A percentile compares a stretch with the other conserved stretches of the same genome.
Evolutionary conservation across 2,797 vertebrate species (phyloP).

Genomic region (Odontamblyopus lacepedii): DNA sequence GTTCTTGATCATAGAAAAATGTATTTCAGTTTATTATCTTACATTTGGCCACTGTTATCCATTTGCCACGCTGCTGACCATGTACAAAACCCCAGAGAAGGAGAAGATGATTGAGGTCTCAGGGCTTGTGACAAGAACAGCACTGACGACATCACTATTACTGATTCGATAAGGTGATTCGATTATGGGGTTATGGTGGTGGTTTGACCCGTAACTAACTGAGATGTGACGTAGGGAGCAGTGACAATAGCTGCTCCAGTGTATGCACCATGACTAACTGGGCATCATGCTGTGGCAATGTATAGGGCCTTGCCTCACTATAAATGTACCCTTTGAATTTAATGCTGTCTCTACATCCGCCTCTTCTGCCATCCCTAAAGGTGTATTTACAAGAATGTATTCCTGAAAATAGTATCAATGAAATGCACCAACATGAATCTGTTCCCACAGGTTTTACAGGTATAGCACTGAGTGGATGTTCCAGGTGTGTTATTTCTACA

Average conservation of each 20-base stretch:
- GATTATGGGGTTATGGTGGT: constrained; percentile 8
- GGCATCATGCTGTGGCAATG: constrained; percentile 17
- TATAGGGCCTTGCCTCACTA: background rate
- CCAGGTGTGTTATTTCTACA: background rate
- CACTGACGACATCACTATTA: constrained; percentile 5
- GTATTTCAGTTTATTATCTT: background rate
- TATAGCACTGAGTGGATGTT: background rate
- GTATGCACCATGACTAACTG: constrained; percentile 22
- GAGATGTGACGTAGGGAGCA: constrained; percentile 16
- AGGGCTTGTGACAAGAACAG: background rate
- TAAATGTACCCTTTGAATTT: constrained; percentile 12
- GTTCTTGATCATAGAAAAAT: background rate
- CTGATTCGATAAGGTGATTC: constrained; percentile 7
- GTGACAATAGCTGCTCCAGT: constrained; percentile 21
- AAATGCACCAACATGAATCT: background rate
- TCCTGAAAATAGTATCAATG: background rate
- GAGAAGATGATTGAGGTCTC: constrained; percentile 6
- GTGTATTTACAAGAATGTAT: background rate
- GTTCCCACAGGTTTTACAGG: background rate
- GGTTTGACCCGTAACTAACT: constrained; percentile 30
- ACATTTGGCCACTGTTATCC: background rate
- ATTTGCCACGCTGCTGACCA: constrained; percentile 8
- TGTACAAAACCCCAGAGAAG: constrained; percentile 24
- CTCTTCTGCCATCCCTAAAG: background rate
- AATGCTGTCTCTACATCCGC: background rate